Percentiles rank a stretch among this genome's conserved stretches.
Conservation (phyloP, 2,113 vertebrate species). For the Erpornis zantholeuca region DNA sequence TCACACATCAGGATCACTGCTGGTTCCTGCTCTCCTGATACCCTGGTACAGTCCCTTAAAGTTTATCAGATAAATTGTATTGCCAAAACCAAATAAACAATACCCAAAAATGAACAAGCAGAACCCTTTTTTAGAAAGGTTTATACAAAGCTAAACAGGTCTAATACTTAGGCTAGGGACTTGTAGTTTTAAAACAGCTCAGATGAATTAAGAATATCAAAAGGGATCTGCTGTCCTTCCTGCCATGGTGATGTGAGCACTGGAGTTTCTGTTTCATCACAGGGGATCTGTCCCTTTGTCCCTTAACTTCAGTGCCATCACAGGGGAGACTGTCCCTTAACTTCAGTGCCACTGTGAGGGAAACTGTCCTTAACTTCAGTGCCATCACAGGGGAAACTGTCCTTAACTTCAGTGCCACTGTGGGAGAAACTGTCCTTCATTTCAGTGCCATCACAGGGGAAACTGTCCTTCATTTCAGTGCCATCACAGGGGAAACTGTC, state of each 20-base stretch:
- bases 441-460: too few species aligned
- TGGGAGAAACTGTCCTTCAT: too few species aligned
- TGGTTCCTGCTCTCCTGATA: background rate
- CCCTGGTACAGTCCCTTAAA: background rate
- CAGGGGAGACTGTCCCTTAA: background rate
- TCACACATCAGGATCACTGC: fast-evolving
- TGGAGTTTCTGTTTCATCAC: background rate
- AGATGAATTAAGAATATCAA: background rate
- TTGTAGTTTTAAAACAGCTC: background rate
- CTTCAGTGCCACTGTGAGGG: background rate
- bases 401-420: too few species aligned
- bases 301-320: background rate
- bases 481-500: too few species aligned
- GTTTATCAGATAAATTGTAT: background rate
- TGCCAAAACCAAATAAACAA: background rate
- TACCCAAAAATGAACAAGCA: background rate
- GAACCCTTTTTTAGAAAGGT: background rate
- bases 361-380: too few species aligned
- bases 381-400: background rate
- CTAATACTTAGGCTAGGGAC: background rate
- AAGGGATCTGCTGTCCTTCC: background rate
- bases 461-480: too few species aligned
- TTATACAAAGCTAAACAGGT: background rate
- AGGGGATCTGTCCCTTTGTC: background rate
- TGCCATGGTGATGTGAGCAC: background rate